Base-by-base conservation (phyloP, 2,113 vertebrate species). In the Charina bottae region DNA sequence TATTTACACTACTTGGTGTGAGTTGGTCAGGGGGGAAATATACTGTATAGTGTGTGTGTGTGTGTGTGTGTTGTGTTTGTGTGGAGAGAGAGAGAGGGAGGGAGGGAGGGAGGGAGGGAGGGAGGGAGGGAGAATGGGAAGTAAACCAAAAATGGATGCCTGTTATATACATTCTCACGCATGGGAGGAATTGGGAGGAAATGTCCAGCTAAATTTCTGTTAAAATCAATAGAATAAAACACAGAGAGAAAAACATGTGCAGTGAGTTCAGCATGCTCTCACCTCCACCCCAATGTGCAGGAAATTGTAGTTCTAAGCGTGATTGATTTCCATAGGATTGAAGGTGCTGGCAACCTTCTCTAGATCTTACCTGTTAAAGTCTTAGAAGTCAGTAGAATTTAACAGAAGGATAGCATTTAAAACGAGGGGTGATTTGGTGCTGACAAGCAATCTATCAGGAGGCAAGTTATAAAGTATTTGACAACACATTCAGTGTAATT, bases 201-300 rank as follows among this genome's bases (percentile, higher is more conserved):
- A 55, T 17, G 53, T 54, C 49, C 49, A 5, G 55, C 12, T 72
- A 37, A 83, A 83, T 83, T 42, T 37, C 21, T 24, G 2, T 26
- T 83, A 24, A 46, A 89, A 23, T 46, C 55, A 46, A 17, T 28
- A 5, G 55, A 83, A 46, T 37, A 42, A 46, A 42, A 28, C 24
- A 83, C 33, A 19, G n/a, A 0, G 6, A 4, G 6, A 0, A 1
- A 28, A 12, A 19, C 7, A 78, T 19, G 9, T 6, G 9, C 4
- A 54, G 49, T 2, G 58, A 26, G 6, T 3, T 88, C 23, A 17
- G 2, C 42, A 7, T n/a, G 6, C 49, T 37, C 21, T n/a, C 28
- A 21, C 26, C 49, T 21, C 7, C 10, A 28, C 88, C 37, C 60
- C 2, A 12, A 33, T 33, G 4, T 37, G n/a, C 17, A 78, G n/a